Base-by-base conservation (phyloP, 2,888 invertebrate species). In the Serripes groenlandicus region DNA sequence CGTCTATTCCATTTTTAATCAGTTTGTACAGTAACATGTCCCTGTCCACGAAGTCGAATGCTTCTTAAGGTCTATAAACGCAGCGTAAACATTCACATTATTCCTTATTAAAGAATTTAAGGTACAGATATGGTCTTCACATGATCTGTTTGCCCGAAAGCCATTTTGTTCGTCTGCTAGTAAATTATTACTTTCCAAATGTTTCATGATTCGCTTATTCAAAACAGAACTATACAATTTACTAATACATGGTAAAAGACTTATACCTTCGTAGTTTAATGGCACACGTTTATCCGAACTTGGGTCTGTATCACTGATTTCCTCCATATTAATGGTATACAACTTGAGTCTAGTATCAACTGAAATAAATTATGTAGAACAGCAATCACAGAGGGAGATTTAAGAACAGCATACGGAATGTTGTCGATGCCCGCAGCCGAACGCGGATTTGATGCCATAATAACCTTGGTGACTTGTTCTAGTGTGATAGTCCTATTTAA, bases 1-100 rank as follows among this genome's bases (percentile, higher is more conserved):
- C 81, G 37, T 77, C 73, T 26, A 73, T 52, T 11, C 69, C 37
- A 66, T 77, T 56, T 21, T 54, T 21, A 18, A 81, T 32, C 5
- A 81, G 73, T 68, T 81, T 81, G 34, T 77, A 73, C 62, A 81
- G 54, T 11, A 81, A n/a, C 60, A 81, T 58, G 26, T 77, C 77
- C 26, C 74, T 32, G 28, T 77, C 58, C 4, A 77, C 42, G 26
- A 34, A 76, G 58, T 81, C 76, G 58, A 76, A 76, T 21, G 35
- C 32, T 54, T 52, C 30, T 68, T 52, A 15, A 78, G 37, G 30
- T 72, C 78, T 18, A 72, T 72, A 28, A 32, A 73, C 2, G 78
- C 66, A n/a, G 78, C 56, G 23, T 35, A 68, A 11, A 78, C 58
- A 23, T 49, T 23, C 15, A 35, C 35, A 56, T 66, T 54, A 30